Conservation (phyloP, 23 tunicate genomes). For the Trididemnum clinides region DNA sequence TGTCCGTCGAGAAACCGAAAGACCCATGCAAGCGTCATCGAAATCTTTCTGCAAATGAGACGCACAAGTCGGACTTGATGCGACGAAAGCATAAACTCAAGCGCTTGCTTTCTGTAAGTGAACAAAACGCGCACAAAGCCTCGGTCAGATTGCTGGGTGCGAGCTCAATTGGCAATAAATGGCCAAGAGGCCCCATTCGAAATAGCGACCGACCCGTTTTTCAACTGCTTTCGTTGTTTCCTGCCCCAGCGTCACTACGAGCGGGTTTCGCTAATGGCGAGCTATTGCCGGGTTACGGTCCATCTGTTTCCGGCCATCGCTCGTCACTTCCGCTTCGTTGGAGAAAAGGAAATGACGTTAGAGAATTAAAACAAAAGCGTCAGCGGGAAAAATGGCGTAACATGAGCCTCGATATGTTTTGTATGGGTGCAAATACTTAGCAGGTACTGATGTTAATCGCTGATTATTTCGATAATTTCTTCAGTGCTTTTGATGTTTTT, state of each 20-base stretch:
- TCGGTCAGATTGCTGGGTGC: neutral
- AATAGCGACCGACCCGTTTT: neutral
- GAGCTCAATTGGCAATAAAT: neutral
- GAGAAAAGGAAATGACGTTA: conserved; percentile 41
- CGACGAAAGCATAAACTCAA: conserved; percentile 22
- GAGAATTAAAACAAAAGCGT: conserved; percentile 49
- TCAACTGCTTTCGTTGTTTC: conserved; percentile 48
- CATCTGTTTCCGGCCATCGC: conserved; percentile 23
- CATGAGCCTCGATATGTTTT: conserved; percentile 67
- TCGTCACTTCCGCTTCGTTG: conserved; percentile 37
- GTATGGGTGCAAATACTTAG: conserved; percentile 48
- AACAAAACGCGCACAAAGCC: neutral
- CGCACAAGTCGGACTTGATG: conserved; percentile 11
- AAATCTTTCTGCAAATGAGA: conserved; percentile 16
- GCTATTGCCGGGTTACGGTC: conserved; percentile 36
- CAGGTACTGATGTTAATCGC: neutral
- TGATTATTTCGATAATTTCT: neutral
- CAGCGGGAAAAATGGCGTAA: conserved; percentile 64
- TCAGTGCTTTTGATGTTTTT: neutral
- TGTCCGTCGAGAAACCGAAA: neutral
- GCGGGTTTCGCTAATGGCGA: conserved; percentile 60
- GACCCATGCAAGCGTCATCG: conserved; percentile 19
- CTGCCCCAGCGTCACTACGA: conserved; percentile 50
- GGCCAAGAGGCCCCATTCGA: neutral
- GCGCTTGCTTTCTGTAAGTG: neutral